These are phyloP conservation scores for Ostrea edulis DNA, from an alignment of 1,140 invertebrate species.

Conservation along the genomic window DNA sequence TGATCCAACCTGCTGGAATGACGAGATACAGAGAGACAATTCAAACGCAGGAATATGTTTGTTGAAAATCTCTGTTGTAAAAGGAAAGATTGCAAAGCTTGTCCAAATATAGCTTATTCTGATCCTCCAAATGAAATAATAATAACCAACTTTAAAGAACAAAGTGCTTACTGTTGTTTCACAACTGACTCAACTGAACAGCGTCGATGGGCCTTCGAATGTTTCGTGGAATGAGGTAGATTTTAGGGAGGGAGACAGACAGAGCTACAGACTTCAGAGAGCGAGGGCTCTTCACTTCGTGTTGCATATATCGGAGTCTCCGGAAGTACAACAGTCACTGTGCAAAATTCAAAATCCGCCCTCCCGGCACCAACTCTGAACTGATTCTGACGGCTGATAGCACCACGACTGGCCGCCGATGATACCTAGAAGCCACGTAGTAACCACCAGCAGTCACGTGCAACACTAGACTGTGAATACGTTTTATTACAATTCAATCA, in stretches of 20 bases:
- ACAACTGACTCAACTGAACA: no score
- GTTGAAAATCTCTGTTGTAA: background rate
- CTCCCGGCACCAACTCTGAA: background rate
- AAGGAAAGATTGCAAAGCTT: background rate
- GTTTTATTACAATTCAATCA: constrained; percentile 8
- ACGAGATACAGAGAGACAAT: background rate
- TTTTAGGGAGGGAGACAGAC: no score
- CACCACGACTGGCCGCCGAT: background rate
- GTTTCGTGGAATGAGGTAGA: no score
- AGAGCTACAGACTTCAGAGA: background rate
- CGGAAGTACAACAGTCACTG: background rate
- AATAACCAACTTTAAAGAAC: background rate
- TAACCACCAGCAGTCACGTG: background rate
- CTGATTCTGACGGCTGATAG: background rate
- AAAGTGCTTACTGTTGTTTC: no score
- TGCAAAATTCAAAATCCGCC: background rate
- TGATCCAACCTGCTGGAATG: background rate
- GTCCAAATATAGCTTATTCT: background rate
- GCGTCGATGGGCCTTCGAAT: no score
- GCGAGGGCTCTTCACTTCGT: background rate
- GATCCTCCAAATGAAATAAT: background rate
- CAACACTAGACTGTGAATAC: background rate
- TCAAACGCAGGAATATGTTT: background rate
- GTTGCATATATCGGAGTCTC: background rate
- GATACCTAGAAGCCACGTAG: background rate